Conservation (phyloP, 53 echinoderm and acorn worm species). For the Echinometra lucunter region DNA sequence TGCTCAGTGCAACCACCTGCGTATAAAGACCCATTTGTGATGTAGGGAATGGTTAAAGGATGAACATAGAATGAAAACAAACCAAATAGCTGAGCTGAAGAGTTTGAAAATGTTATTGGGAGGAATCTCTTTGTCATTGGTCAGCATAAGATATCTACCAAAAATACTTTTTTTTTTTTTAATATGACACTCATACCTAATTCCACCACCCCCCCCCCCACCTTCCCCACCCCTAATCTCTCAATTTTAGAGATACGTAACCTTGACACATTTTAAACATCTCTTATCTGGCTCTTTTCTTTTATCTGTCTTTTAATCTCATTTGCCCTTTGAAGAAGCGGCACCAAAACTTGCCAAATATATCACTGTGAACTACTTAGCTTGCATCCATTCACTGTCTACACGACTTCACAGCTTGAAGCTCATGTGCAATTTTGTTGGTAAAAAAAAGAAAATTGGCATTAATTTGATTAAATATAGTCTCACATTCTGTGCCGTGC, state of each 20-base stretch:
- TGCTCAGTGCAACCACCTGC: background rate
- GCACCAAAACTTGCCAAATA: background rate
- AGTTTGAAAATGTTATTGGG: too few relatives aligned
- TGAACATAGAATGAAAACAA: too few relatives aligned
- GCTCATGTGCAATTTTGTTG: too few relatives aligned
- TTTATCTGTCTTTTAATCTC: conserved; percentile 13
- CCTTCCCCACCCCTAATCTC: background rate
- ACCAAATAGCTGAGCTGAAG: too few relatives aligned
- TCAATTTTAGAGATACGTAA: background rate
- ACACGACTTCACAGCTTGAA: background rate
- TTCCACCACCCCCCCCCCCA: background rate
- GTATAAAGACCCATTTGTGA: background rate
- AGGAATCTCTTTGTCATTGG: background rate
- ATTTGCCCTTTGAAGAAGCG: conserved; percentile 27
- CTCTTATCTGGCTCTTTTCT: background rate
- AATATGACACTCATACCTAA: background rate
- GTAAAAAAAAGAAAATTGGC: too few relatives aligned
- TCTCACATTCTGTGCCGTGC: too few relatives aligned
- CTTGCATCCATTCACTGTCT: background rate
- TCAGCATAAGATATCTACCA: background rate
- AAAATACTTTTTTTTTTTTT: background rate
- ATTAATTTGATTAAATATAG: too few relatives aligned
- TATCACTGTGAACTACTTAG: conserved; percentile 14
- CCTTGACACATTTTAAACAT: background rate
- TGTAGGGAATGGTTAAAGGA: background rate